Conservation (phyloP, 2,888 invertebrate genomes). For the Mimas tiliae region DNA sequence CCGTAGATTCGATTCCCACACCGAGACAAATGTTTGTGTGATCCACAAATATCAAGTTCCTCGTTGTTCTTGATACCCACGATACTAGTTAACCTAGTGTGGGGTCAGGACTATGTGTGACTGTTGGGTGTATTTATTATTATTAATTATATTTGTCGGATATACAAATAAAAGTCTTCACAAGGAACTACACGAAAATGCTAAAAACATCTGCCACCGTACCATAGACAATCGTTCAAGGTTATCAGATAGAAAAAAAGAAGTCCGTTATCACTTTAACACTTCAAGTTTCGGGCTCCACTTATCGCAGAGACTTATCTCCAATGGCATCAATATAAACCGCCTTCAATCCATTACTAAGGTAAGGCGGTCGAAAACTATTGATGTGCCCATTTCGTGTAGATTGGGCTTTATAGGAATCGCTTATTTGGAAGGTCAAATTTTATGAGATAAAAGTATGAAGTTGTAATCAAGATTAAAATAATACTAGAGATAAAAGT, state of each 20-base stretch:
- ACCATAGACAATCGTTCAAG: slow-evolving; percentile 38
- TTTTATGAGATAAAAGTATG: background rate
- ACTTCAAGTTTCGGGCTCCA: slow-evolving; percentile 43
- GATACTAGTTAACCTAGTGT: no score
- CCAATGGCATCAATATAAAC: slow-evolving; percentile 34
- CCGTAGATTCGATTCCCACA: no score
- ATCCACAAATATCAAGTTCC: no score
- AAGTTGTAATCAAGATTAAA: background rate
- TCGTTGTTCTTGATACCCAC: no score
- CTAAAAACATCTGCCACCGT: slow-evolving; percentile 36
- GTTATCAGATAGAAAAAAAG: slow-evolving; percentile 43
- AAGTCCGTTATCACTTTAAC: slow-evolving; percentile 46
- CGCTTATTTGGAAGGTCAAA: background rate
- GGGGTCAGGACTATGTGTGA: no score
- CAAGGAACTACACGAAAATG: background rate
- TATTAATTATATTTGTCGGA: no score
- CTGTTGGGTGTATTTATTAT: no score
- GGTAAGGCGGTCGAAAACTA: slow-evolving; percentile 32
- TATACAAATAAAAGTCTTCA: background rate
- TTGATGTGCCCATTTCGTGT: background rate
- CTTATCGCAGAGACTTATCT: slow-evolving; percentile 45
- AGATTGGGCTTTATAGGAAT: background rate
- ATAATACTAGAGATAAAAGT: background rate
- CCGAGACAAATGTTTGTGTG: no score
- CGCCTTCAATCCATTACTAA: slow-evolving; percentile 32